A percentile compares a stretch with the other conserved stretches of the same genome.
phyloP scores from a whole-genome alignment of 1,140 invertebrate genomes.

The Calliphora vicina region DNA sequence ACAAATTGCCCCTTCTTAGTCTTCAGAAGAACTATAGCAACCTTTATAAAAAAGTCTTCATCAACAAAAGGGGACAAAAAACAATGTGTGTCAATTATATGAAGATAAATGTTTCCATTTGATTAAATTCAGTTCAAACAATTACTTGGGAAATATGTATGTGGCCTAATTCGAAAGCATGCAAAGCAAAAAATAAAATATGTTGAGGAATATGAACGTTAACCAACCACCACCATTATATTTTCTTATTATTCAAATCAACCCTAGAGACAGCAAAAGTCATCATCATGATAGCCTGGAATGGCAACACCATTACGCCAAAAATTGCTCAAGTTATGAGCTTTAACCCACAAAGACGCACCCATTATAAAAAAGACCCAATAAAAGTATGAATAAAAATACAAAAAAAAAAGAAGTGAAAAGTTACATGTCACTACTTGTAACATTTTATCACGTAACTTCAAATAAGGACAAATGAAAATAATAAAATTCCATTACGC shows the following conservation, averaged over 20 bases:
- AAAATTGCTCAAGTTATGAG: not conserved
- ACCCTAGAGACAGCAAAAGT: not conserved
- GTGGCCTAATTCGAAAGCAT: not conserved
- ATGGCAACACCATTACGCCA: not conserved
- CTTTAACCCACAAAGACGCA: not conserved
- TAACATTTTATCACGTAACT: constrained; percentile 1
- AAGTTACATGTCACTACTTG: not conserved
- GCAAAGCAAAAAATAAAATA: no score
- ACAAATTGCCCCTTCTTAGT: no score
- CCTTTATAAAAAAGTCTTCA: no score
- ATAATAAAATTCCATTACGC: not conserved
- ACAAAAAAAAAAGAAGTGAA: not conserved
- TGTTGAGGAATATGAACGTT: no score
- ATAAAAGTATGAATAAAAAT: not conserved
- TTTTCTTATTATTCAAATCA: not conserved
- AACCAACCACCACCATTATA: not conserved
- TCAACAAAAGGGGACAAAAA: no score
- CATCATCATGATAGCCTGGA: not conserved
- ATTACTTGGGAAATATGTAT: not conserved
- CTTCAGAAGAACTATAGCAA: no score
- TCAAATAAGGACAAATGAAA: not conserved
- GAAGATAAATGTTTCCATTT: constrained; percentile 1
- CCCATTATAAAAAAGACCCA: not conserved
- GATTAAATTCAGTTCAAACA: constrained; percentile 4
- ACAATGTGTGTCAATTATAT: no score